Conservation (phyloP, 2,888 invertebrate species). For the Microctonus aethiopoides region DNA sequence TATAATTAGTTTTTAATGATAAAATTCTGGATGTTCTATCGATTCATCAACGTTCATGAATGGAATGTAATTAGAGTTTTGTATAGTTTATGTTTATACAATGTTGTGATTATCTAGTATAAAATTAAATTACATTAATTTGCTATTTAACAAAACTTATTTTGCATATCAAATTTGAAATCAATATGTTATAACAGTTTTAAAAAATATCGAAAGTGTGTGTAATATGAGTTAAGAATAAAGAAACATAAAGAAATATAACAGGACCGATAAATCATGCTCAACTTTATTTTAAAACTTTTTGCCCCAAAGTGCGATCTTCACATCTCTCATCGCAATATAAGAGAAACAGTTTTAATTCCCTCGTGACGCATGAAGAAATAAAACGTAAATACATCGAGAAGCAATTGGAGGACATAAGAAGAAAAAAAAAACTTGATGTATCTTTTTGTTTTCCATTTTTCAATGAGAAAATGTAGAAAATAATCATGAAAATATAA, state of each 20-base stretch:
- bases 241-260: neutral
- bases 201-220: too few relatives aligned
- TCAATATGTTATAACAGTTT: too few relatives aligned
- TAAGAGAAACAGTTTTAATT: neutral
- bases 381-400: neutral
- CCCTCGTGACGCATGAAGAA: neutral
- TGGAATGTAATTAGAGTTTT: neutral
- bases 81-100: neutral
- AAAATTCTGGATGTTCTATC: neutral
- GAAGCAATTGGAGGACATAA: neutral
- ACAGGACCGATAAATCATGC: neutral
- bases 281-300: conserved; percentile 4
- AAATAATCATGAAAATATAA: too few relatives aligned
- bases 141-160: neutral
- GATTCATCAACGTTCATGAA: neutral
- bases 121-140: neutral
- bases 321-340: neutral
- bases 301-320: neutral
- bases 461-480: too few relatives aligned
- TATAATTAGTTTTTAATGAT: neutral
- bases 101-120: neutral
- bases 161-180: neutral
- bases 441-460: neutral
- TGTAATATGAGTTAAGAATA: too few relatives aligned
- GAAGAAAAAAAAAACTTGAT: neutral